phyloP scores from a whole-genome alignment of 2,113 vertebrate species.

The Anguilla japonica region DNA sequence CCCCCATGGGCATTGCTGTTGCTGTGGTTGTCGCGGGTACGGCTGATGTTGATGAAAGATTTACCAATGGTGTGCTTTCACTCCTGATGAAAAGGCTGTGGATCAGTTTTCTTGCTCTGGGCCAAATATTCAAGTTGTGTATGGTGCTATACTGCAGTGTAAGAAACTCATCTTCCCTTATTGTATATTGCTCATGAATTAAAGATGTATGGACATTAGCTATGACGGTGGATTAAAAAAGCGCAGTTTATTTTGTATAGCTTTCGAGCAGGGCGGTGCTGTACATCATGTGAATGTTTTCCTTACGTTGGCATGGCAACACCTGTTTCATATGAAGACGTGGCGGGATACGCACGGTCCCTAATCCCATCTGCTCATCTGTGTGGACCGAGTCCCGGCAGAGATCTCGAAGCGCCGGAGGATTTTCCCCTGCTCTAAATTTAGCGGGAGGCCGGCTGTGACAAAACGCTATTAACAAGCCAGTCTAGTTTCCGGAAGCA shows the following conservation, averaged over 20 bases:
- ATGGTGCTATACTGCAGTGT: background rate
- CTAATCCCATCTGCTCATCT: background rate
- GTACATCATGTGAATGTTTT: background rate
- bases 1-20: background rate
- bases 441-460: background rate
- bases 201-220: background rate
- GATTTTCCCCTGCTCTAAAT: background rate
- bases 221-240: background rate
- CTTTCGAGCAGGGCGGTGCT: background rate
- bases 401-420: background rate
- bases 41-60: background rate
- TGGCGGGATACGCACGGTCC: background rate
- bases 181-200: background rate
- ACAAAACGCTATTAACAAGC: background rate
- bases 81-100: background rate
- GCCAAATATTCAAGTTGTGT: background rate
- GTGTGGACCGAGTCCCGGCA: background rate
- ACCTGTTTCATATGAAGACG: constrained; percentile 12
- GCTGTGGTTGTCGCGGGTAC: background rate
- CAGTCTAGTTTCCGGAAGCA: constrained; percentile 2
- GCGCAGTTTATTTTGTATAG: background rate
- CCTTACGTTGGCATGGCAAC: background rate
- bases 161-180: background rate
- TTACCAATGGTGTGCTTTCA: background rate
- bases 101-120: background rate